Evolutionary conservation across 2,797 vertebrate species (phyloP).

Genomic region (Oryzias sinensis): DNA sequence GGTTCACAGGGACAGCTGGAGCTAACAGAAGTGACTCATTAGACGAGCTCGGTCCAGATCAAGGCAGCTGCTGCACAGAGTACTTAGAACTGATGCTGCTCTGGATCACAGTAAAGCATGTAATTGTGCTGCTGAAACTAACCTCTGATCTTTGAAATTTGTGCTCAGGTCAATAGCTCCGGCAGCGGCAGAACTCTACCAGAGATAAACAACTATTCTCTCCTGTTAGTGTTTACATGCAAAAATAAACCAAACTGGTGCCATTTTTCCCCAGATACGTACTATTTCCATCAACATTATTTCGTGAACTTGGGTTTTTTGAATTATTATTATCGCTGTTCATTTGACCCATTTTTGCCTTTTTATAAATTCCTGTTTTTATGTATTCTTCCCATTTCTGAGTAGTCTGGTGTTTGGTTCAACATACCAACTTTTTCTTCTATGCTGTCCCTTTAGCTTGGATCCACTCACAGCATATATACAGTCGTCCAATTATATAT

Average conservation of each 20-base stretch:
- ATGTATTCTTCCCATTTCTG: too few relatives aligned
- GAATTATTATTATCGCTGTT: too few relatives aligned
- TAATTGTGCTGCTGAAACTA: constrained; percentile 48
- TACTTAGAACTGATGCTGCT: constrained; percentile 58
- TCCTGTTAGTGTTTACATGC: constrained; percentile 50
- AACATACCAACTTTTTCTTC: too few relatives aligned
- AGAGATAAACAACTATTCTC: constrained; percentile 50
- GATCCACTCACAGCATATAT: too few relatives aligned
- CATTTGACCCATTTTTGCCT: too few relatives aligned
- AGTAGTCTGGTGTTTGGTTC: too few relatives aligned
- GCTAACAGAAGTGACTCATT: too few relatives aligned
- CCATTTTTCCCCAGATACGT: constrained; percentile 7
- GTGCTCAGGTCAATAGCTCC: constrained; percentile 22
- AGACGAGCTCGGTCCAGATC: too few relatives aligned
- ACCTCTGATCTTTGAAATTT: constrained; percentile 36
- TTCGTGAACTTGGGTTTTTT: neutral
- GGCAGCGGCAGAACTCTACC: too few relatives aligned
- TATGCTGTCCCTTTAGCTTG: too few relatives aligned
- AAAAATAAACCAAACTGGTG: constrained; percentile 3
- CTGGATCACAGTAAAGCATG: constrained; percentile 43
- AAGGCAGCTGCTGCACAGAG: constrained; percentile 16
- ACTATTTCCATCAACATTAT: neutral
- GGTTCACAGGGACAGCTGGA: constrained; percentile 4
- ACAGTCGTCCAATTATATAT: too few relatives aligned
- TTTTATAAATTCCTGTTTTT: too few relatives aligned